Evolutionary conservation across 2,888 invertebrate species (phyloP), one percentile per base, ranked within the genome.

Genomic region (Tiliacea aurago): DNA sequence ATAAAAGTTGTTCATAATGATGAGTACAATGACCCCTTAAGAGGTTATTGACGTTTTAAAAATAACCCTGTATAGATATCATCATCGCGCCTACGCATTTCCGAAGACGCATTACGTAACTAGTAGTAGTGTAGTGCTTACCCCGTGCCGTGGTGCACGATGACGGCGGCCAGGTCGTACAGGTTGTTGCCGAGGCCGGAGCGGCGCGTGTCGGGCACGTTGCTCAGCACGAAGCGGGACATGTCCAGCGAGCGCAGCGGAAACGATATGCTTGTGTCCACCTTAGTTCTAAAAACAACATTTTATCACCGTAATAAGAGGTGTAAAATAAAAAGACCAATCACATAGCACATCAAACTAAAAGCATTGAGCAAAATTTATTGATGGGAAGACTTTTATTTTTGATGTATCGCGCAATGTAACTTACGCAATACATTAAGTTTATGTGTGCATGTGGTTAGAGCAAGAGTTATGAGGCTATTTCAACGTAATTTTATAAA

Each of bases 71-170:
- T n/a, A n/a, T n/a, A n/a, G n/a, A n/a, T n/a, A n/a, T n/a, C n/a
- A n/a, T n/a, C n/a, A n/a, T n/a, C n/a, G n/a, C n/a, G 15, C 9
- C 28, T 62, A 6, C 43, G 28, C 37, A 23, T 23, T 15, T 33
- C 37, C 20, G 37, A 18, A 33, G 13, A 56, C 18, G 10, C 41
- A 65, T n/a, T 11, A 23, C 6, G 23, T 33, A 37, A 28, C 5
- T 37, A 18, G 7, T n/a, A 37, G 37, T 13, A 18, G 33, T 33
- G 10, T 11, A 64, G 43, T 28, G 49, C 45, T 70, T 91, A 98
- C 98, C 98, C 98, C 53, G 98, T 97, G 85, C 98, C 98, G 91
- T 98, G 98, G 92, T 98, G 98, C 70, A 98, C 98, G 87, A 98
- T 98, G 85, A 98, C 98, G 71, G 98, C 98, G 81, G 98, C 98